A percentile compares a stretch with the other conserved stretches of the same genome.
Evolutionary conservation across 1,140 invertebrate species (phyloP).

Genomic region (Drosophila trapezifrons): DNA sequence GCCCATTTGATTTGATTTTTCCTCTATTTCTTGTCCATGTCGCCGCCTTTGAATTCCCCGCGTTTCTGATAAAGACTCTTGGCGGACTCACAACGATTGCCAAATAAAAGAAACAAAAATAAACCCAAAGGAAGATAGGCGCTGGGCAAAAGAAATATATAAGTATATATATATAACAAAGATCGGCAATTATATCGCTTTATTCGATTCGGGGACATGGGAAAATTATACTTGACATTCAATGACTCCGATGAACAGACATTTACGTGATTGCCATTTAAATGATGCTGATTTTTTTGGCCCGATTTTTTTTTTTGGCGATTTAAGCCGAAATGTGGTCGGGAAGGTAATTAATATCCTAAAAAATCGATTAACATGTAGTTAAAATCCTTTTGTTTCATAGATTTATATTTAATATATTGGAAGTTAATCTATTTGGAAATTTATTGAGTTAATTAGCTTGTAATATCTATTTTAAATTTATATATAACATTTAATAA

Average conservation of each 20-base stretch:
- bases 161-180: constrained; percentile 34
- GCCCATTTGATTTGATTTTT: constrained; percentile 64
- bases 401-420: no score
- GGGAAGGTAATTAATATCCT: no score
- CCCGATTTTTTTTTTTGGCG: background rate
- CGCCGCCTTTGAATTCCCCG: constrained; percentile 48
- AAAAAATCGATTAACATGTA: no score
- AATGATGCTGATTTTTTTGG: constrained; percentile 11
- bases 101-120: constrained; percentile 6
- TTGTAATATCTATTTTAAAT: no score
- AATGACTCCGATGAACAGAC: constrained; percentile 6
- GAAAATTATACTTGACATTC: constrained; percentile 38
- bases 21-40: constrained; percentile 40
- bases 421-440: no score
- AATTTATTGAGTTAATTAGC: no score
- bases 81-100: constrained; percentile 24
- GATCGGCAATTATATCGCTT: constrained; percentile 53
- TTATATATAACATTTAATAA: no score
- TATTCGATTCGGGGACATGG: constrained; percentile 36
- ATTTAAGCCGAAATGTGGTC: background rate
- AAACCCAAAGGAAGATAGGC: constrained; percentile 10
- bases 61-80: constrained; percentile 35
- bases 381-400: no score
- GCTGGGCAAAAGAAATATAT: constrained; percentile 20
- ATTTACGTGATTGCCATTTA: constrained; percentile 31